phyloP scores from a whole-genome alignment of 2,888 invertebrate genomes.

The Horisme vitalbata region DNA sequence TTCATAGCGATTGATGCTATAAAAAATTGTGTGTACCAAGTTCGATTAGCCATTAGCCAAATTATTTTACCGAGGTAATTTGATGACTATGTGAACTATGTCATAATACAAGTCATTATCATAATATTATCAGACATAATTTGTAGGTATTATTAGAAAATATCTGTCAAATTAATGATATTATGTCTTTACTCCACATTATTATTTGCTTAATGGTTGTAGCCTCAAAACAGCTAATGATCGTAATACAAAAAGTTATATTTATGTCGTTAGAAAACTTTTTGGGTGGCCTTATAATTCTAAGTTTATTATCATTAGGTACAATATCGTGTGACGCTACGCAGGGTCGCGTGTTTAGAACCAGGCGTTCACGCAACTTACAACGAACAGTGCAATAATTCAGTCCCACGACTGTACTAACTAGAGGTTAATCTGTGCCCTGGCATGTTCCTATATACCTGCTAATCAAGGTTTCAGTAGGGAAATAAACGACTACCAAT shows the following conservation, averaged over 20 bases:
- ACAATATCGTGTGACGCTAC: conserved; percentile 40
- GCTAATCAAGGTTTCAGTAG: conserved; percentile 32
- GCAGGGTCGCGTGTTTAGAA: conserved; percentile 50
- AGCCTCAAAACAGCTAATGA: conserved; percentile 2
- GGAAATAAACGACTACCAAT: conserved; percentile 27
- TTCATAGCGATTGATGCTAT: no score
- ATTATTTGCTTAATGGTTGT: no score
- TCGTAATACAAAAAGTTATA: conserved; percentile 15
- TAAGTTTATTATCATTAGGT: conserved; percentile 40
- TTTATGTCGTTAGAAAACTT: conserved; percentile 31
- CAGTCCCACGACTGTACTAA: conserved; percentile 20
- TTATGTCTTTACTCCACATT: no score
- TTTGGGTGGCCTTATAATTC: conserved; percentile 33
- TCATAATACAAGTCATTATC: no score
- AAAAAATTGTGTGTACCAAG: no score
- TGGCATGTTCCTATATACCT: conserved; percentile 38
- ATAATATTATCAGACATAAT: no score
- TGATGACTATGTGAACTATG: no score
- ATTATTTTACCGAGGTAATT: no score
- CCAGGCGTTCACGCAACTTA: conserved; percentile 54
- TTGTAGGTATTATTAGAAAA: no score
- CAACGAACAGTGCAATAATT: conserved; percentile 53
- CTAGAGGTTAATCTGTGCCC: conserved; percentile 20
- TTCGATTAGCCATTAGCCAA: no score
- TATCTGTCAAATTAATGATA: no score